Evolutionary conservation across 2,113 vertebrate genomes (phyloP).

Genomic region (Petaurus breviceps): DNA sequence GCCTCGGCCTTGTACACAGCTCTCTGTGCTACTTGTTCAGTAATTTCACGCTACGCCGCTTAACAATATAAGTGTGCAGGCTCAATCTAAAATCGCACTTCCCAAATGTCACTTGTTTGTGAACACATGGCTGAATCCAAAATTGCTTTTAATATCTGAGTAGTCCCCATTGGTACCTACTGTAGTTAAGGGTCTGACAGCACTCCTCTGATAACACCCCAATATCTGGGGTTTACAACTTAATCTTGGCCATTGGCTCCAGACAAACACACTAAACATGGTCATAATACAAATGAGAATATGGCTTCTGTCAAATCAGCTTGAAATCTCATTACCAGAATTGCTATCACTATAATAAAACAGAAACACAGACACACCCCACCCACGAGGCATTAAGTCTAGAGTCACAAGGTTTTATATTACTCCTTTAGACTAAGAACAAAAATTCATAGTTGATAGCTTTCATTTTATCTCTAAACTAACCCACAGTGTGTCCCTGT

Average conservation of each 20-base stretch:
- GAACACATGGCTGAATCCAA: conserved; percentile 83
- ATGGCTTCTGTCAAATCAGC: fast-evolving
- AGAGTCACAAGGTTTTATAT: fast-evolving
- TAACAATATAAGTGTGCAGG: conserved; percentile 75
- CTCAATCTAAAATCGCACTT: conserved; percentile 74
- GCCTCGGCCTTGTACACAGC: conserved; percentile 13
- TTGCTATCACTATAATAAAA: fast-evolving
- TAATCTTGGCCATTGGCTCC: conserved; percentile 3
- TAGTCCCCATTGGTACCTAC: conserved; percentile 56
- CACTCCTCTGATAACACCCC: conserved; percentile 50
- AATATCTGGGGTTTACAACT: conserved; percentile 15
- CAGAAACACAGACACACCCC: not conserved
- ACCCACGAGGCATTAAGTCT: not conserved
- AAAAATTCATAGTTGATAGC: fast-evolving
- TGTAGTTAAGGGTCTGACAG: conserved; percentile 35
- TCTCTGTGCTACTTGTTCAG: conserved; percentile 72
- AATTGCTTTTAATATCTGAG: conserved; percentile 82
- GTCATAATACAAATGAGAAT: conserved; percentile 41
- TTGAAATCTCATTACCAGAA: not conserved
- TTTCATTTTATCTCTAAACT: not conserved
- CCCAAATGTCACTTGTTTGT: conserved; percentile 83
- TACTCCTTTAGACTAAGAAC: not conserved
- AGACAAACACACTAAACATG: not conserved
- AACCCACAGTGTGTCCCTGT: not conserved
- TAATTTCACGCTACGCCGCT: conserved; percentile 83